Evolutionary conservation across 2,113 vertebrate species (phyloP), one percentile per base, ranked within the genome.

Genomic region (Mesitornis unicolor): DNA sequence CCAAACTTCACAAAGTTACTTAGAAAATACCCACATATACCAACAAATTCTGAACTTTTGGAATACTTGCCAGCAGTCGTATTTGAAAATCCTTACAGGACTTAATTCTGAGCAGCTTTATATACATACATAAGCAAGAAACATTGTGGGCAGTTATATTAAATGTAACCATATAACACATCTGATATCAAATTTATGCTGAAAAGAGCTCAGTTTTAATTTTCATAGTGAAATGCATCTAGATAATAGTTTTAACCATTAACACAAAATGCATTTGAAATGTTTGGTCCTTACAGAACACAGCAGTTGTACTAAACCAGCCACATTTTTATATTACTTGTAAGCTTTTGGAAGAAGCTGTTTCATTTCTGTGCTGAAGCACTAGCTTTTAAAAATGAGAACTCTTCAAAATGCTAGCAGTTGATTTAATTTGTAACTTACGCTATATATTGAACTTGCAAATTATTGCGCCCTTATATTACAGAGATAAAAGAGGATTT

Each of bases 351-450:
- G 56, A 60, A 87, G 29, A 36, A 81, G n/a, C 9, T 64, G 26
- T 63, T 88, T 87, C 13, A 48, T 82, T 87, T 79, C 75, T 90
- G 36, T 78, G 42, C 45, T 74, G 50, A 89, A 93, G 48, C 50
- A 89, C 0, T 4, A 65, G 63, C 59, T 69, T 89, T 86, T 93
- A 88, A 89, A 88, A 87, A 59, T 63, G 43, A 89, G 40, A 84
- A 74, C 80, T 93, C 63, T 87, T 89, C 59, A 68, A 28, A 87
- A 84, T 79, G 76, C 45, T 89, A 59, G 29, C 47, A 42, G 78
- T 65, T 96, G 78, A 79, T 91, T 94, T 87, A 93, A 95, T 96
- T 89, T 91, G 42, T 79, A 76, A 83, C 29, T 93, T 69, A 65
- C 0, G 2, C 28, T 42, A 25, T 83, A 9, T 87, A 85, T 79